Evolutionary conservation across 2,113 vertebrate genomes (phyloP).

Genomic region (Ginglymostoma cirratum): DNA sequence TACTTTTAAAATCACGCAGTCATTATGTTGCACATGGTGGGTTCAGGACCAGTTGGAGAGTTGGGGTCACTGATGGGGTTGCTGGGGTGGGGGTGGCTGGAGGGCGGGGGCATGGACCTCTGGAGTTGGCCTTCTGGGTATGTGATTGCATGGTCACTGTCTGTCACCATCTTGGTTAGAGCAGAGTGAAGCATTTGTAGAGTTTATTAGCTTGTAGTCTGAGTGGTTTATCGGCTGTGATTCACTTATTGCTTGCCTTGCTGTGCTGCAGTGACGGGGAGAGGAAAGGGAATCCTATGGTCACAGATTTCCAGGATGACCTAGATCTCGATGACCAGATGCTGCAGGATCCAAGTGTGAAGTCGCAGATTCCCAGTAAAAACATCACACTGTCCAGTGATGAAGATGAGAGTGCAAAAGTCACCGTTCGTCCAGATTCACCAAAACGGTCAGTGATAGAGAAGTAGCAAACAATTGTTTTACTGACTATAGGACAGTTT

Average conservation of each 20-base stretch:
- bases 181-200: background rate
- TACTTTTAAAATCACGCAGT: no score
- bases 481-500: background rate
- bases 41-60: background rate
- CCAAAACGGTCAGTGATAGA: slow-evolving; percentile 58
- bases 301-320: slow-evolving; percentile 82
- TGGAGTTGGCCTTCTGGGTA: no score
- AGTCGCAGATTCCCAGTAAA: slow-evolving; percentile 55
- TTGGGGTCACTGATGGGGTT: background rate
- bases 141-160: background rate
- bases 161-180: background rate
- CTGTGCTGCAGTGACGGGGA: slow-evolving; percentile 68
- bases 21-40: background rate
- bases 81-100: background rate
- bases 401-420: slow-evolving; percentile 57
- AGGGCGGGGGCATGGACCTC: no score
- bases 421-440: slow-evolving; percentile 29
- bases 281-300: slow-evolving; percentile 76
- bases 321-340: slow-evolving; percentile 76
- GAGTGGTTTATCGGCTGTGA: background rate
- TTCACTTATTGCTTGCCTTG: background rate
- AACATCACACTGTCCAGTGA: slow-evolving; percentile 71
- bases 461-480: background rate
- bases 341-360: slow-evolving; percentile 44
- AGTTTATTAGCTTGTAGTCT: background rate